Evolutionary conservation across 2,888 invertebrate genomes (phyloP).

Genomic region (Epinotia bilunana): DNA sequence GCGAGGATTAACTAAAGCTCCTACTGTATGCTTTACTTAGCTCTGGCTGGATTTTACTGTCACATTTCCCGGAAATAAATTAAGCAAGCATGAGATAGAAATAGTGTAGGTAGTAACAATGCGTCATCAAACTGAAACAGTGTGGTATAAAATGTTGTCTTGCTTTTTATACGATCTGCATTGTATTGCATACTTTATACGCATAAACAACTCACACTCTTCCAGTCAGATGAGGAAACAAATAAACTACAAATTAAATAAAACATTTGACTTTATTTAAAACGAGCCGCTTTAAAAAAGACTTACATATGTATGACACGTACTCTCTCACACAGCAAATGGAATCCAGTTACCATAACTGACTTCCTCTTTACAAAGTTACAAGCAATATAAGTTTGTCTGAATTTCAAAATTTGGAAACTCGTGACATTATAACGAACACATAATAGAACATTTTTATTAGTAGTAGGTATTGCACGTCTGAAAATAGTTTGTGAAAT

Average conservation of each 20-base stretch:
- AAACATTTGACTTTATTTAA: not conserved
- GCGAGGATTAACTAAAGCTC: conserved; percentile 39
- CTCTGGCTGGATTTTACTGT: conserved; percentile 44
- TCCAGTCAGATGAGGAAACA: conserved; percentile 9
- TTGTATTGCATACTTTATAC: not conserved
- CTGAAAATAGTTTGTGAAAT: conserved; percentile 39
- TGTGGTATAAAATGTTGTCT: conserved; percentile 6
- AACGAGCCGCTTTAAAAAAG: not conserved
- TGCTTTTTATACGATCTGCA: not conserved
- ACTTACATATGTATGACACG: not conserved
- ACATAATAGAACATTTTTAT: conserved; percentile 10
- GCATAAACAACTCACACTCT: conserved; percentile 10
- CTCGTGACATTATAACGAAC: conserved; percentile 3
- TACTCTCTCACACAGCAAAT: not conserved
- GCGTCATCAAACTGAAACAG: conserved; percentile 28
- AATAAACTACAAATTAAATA: conserved; percentile 5
- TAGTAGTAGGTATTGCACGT: conserved; percentile 47
- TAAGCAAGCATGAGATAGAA: conserved; percentile 46
- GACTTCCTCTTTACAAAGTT: not conserved
- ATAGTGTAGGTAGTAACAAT: conserved; percentile 25
- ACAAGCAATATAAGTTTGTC: not conserved
- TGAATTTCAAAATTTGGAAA: not conserved
- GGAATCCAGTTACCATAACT: conserved; percentile 8
- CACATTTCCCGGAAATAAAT: conserved; percentile 44
- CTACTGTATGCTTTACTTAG: conserved; percentile 39